Conservation (phyloP, 2,888 invertebrate species). For the Carterocephalus palaemon region DNA sequence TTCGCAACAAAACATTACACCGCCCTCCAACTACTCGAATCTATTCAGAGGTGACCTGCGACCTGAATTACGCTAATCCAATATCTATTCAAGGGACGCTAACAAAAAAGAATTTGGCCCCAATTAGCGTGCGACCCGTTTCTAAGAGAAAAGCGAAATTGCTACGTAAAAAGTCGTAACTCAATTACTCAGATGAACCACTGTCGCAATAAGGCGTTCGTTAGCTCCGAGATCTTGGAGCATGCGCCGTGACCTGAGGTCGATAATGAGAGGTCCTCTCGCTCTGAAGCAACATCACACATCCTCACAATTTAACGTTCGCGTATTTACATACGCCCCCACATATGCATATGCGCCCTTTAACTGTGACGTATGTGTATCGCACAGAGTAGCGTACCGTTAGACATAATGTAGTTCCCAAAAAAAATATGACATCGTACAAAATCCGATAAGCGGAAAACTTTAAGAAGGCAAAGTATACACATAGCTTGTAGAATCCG, state of each 20-base stretch:
- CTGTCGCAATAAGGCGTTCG: constrained; percentile 77
- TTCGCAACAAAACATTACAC: too few relatives aligned
- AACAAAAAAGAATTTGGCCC: constrained; percentile 59
- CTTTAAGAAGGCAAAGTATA: too few relatives aligned
- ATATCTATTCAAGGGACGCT: constrained; percentile 65
- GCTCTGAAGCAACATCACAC: constrained; percentile 74
- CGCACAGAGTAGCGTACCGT: constrained; percentile 28
- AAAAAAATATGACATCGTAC: constrained; percentile 11
- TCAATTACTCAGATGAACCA: constrained; percentile 77
- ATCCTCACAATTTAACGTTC: constrained; percentile 75
- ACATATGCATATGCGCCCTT: constrained; percentile 75
- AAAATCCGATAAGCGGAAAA: neutral
- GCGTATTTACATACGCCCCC: constrained; percentile 75
- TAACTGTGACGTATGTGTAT: constrained; percentile 46
- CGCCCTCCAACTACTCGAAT: neutral
- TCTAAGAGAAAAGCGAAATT: constrained; percentile 76
- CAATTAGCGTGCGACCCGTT: constrained; percentile 72
- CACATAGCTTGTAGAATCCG: too few relatives aligned
- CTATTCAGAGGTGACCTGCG: constrained; percentile 58
- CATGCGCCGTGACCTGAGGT: constrained; percentile 79
- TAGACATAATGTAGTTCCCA: constrained; percentile 26
- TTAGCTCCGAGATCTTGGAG: constrained; percentile 64
- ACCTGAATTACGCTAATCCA: constrained; percentile 71
- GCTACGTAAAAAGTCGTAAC: constrained; percentile 79
- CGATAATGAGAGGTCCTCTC: constrained; percentile 79